phyloP scores from a whole-genome alignment of 2,113 vertebrate species.

The Poecile atricapillus region DNA sequence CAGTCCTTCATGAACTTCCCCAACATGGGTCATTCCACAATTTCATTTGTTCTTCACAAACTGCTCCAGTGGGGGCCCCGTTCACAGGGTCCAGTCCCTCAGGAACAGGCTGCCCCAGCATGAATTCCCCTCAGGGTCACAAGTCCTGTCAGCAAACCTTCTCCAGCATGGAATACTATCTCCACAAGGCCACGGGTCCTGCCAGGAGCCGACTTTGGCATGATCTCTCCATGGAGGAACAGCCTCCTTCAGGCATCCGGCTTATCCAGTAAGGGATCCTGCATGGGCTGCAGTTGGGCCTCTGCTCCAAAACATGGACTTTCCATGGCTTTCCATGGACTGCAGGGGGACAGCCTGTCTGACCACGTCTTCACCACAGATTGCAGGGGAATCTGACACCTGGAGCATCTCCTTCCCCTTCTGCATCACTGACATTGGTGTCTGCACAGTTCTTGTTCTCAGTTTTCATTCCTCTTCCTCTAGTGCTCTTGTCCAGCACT shows the following conservation, averaged over 20 bases:
- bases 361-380: fast-evolving
- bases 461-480: not conserved
- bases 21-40: not conserved
- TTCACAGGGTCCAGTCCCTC: not conserved
- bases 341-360: not conserved
- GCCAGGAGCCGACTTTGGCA: not conserved
- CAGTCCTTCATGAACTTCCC: not conserved
- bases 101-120: not conserved
- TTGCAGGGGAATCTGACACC: not conserved
- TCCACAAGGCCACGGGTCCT: not conserved
- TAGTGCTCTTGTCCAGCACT: not conserved
- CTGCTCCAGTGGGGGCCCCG: not conserved
- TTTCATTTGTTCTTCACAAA: not conserved
- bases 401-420: not conserved
- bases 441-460: not conserved
- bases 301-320: not conserved
- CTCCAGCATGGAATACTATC: not conserved
- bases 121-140: not conserved
- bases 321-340: too few species aligned
- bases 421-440: not conserved
- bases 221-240: not conserved
- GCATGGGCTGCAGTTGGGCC: not conserved
- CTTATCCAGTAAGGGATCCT: not conserved
- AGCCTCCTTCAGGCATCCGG: not conserved
- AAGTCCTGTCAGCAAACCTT: not conserved